Evolutionary conservation across 2,113 vertebrate genomes (phyloP).

Genomic region (Uria aalge): DNA sequence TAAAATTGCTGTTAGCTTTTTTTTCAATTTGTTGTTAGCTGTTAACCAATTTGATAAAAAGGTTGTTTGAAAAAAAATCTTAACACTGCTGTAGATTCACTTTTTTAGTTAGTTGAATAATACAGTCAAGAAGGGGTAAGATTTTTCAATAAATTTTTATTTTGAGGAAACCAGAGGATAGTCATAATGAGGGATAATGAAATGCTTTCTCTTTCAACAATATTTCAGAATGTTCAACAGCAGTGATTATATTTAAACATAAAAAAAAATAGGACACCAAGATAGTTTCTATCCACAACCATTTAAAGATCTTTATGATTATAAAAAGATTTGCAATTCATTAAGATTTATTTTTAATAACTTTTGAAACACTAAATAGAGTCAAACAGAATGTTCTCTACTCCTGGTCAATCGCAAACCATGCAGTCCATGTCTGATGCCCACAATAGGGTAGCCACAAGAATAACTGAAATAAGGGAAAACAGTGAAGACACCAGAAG

Average conservation of each 20-base stretch:
- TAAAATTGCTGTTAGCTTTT: background rate
- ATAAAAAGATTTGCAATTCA: background rate
- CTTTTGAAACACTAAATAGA: background rate
- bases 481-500: background rate
- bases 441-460: background rate
- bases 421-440: background rate
- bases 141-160: background rate
- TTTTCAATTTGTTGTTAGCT: background rate
- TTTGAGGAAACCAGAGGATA: background rate
- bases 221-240: background rate
- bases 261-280: background rate
- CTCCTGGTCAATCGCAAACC: background rate
- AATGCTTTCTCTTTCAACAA: background rate
- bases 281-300: background rate
- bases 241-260: background rate
- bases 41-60: background rate
- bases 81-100: background rate
- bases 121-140: background rate
- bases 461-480: background rate
- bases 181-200: background rate
- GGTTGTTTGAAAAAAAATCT: background rate
- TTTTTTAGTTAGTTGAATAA: background rate
- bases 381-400: background rate
- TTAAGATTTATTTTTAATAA: background rate
- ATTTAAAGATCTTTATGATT: background rate